Base-by-base conservation (phyloP, 2,888 invertebrate genomes). In the Tuberolachnus salignus region DNA sequence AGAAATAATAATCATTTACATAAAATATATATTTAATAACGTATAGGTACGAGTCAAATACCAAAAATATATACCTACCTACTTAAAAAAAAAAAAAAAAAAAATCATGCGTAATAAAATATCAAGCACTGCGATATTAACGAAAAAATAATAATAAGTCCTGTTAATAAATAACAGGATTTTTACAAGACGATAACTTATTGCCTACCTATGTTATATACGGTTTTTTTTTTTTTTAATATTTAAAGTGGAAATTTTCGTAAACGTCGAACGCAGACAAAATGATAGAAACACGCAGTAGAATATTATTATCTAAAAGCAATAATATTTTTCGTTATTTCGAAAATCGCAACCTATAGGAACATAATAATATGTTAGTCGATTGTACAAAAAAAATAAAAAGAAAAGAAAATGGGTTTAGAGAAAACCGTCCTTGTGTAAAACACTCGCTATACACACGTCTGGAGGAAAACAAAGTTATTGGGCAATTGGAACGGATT, bases 81-180 rank as follows among this genome's bases (percentile, higher is more conserved):
- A 19, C 19, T 26, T n/a, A 21, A n/a, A n/a, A n/a, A n/a, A n/a
- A n/a, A n/a, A n/a, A n/a, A n/a, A n/a, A n/a, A n/a, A n/a, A n/a
- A 51, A 34, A 63, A 23, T 51, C 34, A 1, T 34, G 34, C 10
- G 63, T 42, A 63, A 53, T 63, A 73, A 73, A 73, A 73, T 63
- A 63, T n/a, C n/a, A 63, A 73, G 51, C 61, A 34, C n/a, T n/a
- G n/a, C 34, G 6, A 4, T 34, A 34, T 34, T 42, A 34, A 63
- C 21, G 8, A 21, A 63, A n/a, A n/a, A n/a, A 34, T 34, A 34
- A 34, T 34, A 73, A 44, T 26, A 59, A 67, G 13, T 67, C n/a
- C 75, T 16, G 55, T 78, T 49, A 67, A 78, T 78, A 78, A 78
- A 78, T 78, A 59, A 78, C 59, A 59, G 26, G 75, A 78, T 78